Evolutionary conservation across 2,888 invertebrate species (phyloP).

Genomic region (Mellilla xanthometata): DNA sequence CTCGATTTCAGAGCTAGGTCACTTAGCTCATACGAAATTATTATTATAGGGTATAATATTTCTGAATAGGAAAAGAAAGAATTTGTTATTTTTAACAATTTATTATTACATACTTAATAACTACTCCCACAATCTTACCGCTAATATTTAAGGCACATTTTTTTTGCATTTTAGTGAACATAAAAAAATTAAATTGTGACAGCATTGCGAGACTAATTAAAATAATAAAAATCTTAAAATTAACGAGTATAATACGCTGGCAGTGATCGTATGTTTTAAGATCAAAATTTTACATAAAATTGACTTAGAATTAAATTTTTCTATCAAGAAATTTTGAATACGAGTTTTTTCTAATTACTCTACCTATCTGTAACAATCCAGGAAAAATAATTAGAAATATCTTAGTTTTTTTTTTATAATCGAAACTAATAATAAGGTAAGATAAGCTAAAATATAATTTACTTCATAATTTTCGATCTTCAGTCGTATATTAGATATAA

Average conservation of each 20-base stretch:
- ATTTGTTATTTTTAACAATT: background rate
- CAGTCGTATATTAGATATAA: constrained; percentile 25
- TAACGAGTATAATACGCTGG: constrained; percentile 53
- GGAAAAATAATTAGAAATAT: too few relatives aligned
- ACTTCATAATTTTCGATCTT: constrained; percentile 23
- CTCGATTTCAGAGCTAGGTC: too few relatives aligned
- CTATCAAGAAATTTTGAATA: constrained; percentile 16
- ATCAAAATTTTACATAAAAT: constrained; percentile 23
- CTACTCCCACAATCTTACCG: constrained; percentile 34
- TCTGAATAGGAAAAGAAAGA: too few relatives aligned
- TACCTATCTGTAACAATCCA: constrained; percentile 13
- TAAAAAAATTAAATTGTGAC: constrained; percentile 6
- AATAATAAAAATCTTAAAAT: constrained; percentile 24
- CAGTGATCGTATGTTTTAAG: constrained; percentile 46
- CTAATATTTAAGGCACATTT: constrained; percentile 52
- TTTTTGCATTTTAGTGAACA: constrained; percentile 32
- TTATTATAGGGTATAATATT: too few relatives aligned
- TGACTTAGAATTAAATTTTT: constrained; percentile 47
- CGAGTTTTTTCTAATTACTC: background rate
- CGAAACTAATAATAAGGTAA: constrained; percentile 4
- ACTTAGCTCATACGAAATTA: too few relatives aligned
- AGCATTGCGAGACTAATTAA: constrained; percentile 25
- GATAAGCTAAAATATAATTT: constrained; percentile 20
- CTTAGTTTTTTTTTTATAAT: too few relatives aligned
- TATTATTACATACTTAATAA: constrained; percentile 21